Conservation (phyloP, 2,888 invertebrate genomes). For the Diogma glabrata region DNA sequence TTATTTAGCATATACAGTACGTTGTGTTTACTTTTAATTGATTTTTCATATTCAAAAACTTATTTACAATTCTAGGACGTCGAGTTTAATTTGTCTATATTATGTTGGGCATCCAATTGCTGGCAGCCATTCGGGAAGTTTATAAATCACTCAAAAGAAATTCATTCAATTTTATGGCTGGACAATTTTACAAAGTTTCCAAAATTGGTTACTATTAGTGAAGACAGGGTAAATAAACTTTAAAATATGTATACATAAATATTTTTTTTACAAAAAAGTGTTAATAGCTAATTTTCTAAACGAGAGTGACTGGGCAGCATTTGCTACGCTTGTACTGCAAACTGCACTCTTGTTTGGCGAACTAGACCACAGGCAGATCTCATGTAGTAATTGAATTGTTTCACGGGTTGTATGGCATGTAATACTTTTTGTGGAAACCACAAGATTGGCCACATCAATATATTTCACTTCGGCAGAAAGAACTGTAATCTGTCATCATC, state of each 20-base stretch:
- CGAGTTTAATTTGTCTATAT: slow-evolving; percentile 41
- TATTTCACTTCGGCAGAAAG: too few relatives aligned
- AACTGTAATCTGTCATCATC: too few relatives aligned
- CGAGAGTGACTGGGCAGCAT: too few relatives aligned
- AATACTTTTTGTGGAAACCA: too few relatives aligned
- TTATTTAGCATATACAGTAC: slow-evolving; percentile 46
- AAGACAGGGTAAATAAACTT: slow-evolving; percentile 43
- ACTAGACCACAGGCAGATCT: too few relatives aligned
- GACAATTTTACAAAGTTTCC: background rate
- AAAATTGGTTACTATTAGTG: slow-evolving; percentile 43
- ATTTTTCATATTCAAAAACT: background rate
- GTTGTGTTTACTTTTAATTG: slow-evolving; percentile 20
- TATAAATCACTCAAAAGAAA: slow-evolving; percentile 46
- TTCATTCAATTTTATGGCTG: slow-evolving; percentile 29
- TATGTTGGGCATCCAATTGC: slow-evolving; percentile 33
- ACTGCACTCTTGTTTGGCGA: too few relatives aligned
- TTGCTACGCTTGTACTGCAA: too few relatives aligned
- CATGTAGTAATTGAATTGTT: too few relatives aligned
- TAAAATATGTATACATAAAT: too few relatives aligned
- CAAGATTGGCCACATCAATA: too few relatives aligned
- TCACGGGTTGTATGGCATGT: too few relatives aligned
- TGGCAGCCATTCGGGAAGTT: slow-evolving; percentile 51
- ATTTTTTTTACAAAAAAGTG: slow-evolving; percentile 20
- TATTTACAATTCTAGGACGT: slow-evolving; percentile 37
- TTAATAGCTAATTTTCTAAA: too few relatives aligned